Base-by-base conservation (phyloP, 2,113 vertebrate species). In the Piaya cayana region DNA sequence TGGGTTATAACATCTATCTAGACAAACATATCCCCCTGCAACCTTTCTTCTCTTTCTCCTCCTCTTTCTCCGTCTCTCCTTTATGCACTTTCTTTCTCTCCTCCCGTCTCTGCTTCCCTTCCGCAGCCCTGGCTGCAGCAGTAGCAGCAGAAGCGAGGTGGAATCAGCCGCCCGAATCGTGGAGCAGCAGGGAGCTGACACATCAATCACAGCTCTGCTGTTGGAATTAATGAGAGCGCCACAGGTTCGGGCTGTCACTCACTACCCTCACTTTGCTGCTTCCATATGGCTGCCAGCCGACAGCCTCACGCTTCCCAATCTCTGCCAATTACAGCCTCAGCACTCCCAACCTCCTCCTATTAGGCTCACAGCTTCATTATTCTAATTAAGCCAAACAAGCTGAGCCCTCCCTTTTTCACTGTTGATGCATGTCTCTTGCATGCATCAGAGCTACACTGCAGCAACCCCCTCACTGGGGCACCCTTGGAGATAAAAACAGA, bases 161-260 rank as follows among this genome's bases (percentile, higher is more conserved):
- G 95, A 94, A 94, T 81, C 95, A 84, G 95, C 95, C 59, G 36
- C 95, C 87, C 27, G 94, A 95, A 94, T 88, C n/a, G 55, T 6
- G 8, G 93, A 97, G 95, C 96, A 97, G 97, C 95, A 64, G 97
- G 97, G 93, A 97, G 96, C 96, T 97, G 97, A 96, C 96, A 96
- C 96, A 97, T 97, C 97, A 95, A 97, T 97, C 97, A 97, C 95
- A 77, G 95, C 92, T 96, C 96, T 96, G 97, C 96, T 95, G 95
- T 90, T 97, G 95, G 97, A 97, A 97, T 97, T 97, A 97, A 97
- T 97, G 97, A 97, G 96, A 88, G 81, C 95, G 70, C 97, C 95
- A 95, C 96, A 95, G 96, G 97, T 97, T 89, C 94, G 78, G 95
- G 94, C 97, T 97, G 97, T 97, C 97, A 97, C 92, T 97, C 97